Percentiles rank a stretch among this genome's conserved stretches.
These are phyloP conservation scores for Leucophenga maculata DNA, from an alignment of 2,888 invertebrate species.

Conservation along the genomic window DNA sequence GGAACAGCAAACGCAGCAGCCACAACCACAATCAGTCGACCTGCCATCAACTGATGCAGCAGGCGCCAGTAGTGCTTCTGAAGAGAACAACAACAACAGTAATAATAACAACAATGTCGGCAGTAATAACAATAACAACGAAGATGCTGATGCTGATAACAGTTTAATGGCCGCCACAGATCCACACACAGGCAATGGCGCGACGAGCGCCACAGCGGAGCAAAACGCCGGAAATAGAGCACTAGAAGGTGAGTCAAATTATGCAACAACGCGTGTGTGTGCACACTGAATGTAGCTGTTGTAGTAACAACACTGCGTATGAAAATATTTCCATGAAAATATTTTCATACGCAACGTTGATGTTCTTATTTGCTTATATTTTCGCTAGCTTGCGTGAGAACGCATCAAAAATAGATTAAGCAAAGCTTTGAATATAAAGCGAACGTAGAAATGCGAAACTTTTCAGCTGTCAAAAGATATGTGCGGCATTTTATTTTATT, in stretches of 20 bases:
- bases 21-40: conserved; percentile 28
- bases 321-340: too few relatives aligned
- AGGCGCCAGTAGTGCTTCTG: conserved; percentile 38
- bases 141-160: conserved; percentile 48
- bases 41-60: conserved; percentile 19
- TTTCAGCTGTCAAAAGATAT: conserved; percentile 2
- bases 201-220: neutral
- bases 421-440: too few relatives aligned
- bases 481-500: too few relatives aligned
- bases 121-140: conserved; percentile 59
- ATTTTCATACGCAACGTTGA: too few relatives aligned
- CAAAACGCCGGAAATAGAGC: neutral
- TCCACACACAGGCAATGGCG: conserved; percentile 47
- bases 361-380: too few relatives aligned
- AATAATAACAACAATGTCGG: conserved; percentile 50
- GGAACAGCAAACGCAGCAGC: conserved; percentile 43
- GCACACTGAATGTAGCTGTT: too few relatives aligned
- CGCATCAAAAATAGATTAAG: too few relatives aligned
- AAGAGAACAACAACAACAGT: conserved; percentile 61
- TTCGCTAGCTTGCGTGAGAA: too few relatives aligned
- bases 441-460: too few relatives aligned
- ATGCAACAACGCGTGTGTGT: too few relatives aligned
- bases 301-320: conserved; percentile 7
- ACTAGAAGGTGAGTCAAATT: too few relatives aligned
- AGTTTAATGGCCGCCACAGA: conserved; percentile 45